phyloP scores from a whole-genome alignment of 2,797 vertebrate genomes.

The Salarias fasciatus region DNA sequence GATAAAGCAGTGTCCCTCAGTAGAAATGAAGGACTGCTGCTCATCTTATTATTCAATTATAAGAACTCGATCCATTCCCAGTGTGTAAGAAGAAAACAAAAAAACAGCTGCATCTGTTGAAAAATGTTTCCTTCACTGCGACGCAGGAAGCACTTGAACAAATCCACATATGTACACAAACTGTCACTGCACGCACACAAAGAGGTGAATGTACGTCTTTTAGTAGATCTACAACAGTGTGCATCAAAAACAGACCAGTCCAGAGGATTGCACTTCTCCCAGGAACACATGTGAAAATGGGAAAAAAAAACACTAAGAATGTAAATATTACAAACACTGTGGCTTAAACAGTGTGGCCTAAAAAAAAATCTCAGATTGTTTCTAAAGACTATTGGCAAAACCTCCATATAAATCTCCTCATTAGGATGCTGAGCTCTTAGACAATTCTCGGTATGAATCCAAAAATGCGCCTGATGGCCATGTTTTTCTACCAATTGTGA shows the following conservation, averaged over 20 bases:
- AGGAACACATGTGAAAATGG: neutral
- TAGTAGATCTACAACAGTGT: no score
- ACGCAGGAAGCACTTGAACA: no score
- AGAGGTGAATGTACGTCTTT: no score
- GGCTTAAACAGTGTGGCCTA: neutral
- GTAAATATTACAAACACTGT: neutral
- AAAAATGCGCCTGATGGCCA: neutral
- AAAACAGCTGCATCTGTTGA: no score
- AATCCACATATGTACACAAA: no score
- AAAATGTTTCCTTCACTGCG: no score
- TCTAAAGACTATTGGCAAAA: neutral
- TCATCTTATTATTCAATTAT: conserved; percentile 46
- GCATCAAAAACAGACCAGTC: no score
- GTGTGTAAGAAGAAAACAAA: conserved; percentile 2
- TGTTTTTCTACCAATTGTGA: neutral
- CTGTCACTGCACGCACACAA: no score
- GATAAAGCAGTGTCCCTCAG: conserved; percentile 42
- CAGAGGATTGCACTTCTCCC: neutral
- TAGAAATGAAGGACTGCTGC: conserved; percentile 32
- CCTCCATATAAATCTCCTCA: conserved; percentile 1
- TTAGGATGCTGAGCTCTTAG: neutral
- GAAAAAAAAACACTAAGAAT: neutral
- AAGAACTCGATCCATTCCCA: conserved; percentile 13
- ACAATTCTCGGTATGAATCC: neutral
- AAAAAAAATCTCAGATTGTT: neutral